A percentile compares a stretch with the other conserved stretches of the same genome.
Evolutionary conservation across 2,797 vertebrate species (phyloP).

Genomic region (Glossophaga mutica): DNA sequence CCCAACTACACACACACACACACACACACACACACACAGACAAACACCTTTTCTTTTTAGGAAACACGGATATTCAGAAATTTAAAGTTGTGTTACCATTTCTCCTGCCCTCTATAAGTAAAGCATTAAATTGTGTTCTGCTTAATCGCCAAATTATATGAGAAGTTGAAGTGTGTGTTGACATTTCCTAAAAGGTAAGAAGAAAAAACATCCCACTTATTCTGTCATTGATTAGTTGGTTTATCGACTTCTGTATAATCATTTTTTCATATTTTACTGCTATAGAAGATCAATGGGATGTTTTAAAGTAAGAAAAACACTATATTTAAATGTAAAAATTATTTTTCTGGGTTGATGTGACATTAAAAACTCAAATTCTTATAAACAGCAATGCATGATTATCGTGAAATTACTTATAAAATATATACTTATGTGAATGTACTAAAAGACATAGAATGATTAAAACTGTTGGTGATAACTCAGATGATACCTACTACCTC

Average conservation of each 20-base stretch:
- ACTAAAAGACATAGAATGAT: background rate
- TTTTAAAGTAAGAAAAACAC: background rate
- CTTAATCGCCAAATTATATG: background rate
- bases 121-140: background rate
- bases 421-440: background rate
- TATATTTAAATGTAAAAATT: background rate
- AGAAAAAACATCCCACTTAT: background rate
- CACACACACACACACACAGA: background rate
- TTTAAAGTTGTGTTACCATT: background rate
- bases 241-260: background rate
- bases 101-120: slow-evolving; percentile 6
- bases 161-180: background rate
- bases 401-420: background rate
- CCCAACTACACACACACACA: background rate
- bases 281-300: background rate
- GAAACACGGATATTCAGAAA: background rate
- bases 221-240: background rate
- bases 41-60: background rate
- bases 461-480: background rate
- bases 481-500: background rate
- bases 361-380: background rate
- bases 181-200: slow-evolving; percentile 17
- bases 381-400: background rate
- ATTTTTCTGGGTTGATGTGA: background rate
- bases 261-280: slow-evolving; percentile 10